A percentile compares a stretch with the other conserved stretches of the same genome.
phyloP scores from a whole-genome alignment of 2,888 invertebrate species.

The Diogma glabrata region DNA sequence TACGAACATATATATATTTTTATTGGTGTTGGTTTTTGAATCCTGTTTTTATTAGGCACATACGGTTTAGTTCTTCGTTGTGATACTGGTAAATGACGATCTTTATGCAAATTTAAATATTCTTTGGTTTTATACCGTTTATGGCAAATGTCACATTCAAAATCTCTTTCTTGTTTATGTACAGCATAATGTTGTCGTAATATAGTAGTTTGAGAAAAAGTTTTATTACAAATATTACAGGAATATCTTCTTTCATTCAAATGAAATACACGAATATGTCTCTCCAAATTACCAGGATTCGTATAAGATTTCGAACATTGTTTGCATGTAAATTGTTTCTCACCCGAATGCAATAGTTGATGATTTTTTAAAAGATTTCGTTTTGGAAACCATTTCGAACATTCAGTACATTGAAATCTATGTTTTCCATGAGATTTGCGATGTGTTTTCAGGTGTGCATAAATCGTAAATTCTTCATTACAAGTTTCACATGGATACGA shows the following conservation, averaged over 20 bases:
- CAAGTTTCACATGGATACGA: slow-evolving; percentile 17
- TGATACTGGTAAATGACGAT: slow-evolving; percentile 17
- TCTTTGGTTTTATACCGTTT: slow-evolving; percentile 18
- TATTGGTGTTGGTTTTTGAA: neutral
- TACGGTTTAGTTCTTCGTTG: slow-evolving; percentile 10
- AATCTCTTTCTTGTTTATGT: slow-evolving; percentile 16
- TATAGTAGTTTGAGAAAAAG: slow-evolving; percentile 15
- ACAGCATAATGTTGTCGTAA: slow-evolving; percentile 14
- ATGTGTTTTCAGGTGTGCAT: slow-evolving; percentile 15
- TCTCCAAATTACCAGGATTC: slow-evolving; percentile 18
- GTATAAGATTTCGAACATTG: slow-evolving; percentile 17
- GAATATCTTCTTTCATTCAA: slow-evolving; percentile 14
- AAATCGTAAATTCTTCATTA: slow-evolving; percentile 10
- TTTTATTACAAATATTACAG: slow-evolving; percentile 16
- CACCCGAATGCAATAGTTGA: slow-evolving; percentile 12
- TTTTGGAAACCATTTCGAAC: slow-evolving; percentile 18
- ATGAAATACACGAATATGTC: slow-evolving; percentile 19
- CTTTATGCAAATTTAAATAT: slow-evolving; percentile 17
- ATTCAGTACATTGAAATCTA: slow-evolving; percentile 17
- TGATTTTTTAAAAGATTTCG: slow-evolving; percentile 17
- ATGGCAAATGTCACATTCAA: slow-evolving; percentile 17
- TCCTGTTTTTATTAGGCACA: neutral
- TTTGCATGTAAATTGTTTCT: slow-evolving; percentile 12
- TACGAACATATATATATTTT: slow-evolving; percentile 13
- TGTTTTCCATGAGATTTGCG: slow-evolving; percentile 16